Evolutionary conservation across 2,113 vertebrate genomes (phyloP).

Genomic region (Ornithorhynchus anatinus): DNA sequence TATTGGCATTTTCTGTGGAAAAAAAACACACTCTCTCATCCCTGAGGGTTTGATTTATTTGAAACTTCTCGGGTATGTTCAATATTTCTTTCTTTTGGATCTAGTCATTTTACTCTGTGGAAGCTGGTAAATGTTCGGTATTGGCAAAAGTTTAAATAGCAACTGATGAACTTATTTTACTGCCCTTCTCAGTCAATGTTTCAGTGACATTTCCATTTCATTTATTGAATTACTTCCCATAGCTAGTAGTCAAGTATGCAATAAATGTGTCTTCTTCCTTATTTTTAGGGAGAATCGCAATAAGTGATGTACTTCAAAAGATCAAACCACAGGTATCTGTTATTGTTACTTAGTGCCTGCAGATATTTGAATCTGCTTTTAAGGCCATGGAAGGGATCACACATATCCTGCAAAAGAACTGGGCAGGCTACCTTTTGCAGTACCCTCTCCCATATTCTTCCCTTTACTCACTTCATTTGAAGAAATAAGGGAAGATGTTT

Average conservation of each 20-base stretch:
- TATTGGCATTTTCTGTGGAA: neutral
- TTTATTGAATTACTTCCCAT: neutral
- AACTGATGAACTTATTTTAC: neutral
- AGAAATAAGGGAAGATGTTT: no score
- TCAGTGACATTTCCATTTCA: neutral
- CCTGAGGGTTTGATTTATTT: neutral
- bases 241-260: neutral
- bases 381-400: no score
- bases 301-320: neutral
- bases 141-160: neutral
- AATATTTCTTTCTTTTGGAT: neutral
- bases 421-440: no score
- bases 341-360: no score
- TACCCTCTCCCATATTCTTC: no score
- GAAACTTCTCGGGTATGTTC: neutral
- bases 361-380: no score
- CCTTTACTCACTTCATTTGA: no score
- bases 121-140: neutral
- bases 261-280: neutral
- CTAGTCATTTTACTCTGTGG: neutral
- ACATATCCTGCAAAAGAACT: no score
- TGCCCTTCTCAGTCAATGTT: neutral
- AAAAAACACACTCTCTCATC: neutral
- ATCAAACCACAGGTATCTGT: neutral
- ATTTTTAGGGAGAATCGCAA: neutral